Evolutionary conservation across 1,140 invertebrate species (phyloP), one percentile per base, ranked within the genome.

Genomic region (Drosophila bocqueti): DNA sequence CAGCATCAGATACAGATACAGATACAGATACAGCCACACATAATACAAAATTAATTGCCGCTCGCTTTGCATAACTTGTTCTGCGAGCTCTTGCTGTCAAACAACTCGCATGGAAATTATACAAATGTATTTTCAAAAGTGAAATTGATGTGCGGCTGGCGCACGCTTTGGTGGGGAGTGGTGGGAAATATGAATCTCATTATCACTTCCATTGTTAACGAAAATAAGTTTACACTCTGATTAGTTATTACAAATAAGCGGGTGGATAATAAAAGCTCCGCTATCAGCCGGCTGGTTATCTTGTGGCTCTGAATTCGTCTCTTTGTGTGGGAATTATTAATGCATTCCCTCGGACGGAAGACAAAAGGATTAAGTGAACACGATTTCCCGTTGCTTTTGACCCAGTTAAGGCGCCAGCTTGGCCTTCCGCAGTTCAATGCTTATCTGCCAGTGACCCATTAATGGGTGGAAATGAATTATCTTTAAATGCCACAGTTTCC

Each of bases 61-160:
- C 34, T 75, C 18, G 31, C 26, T 66, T 59, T 47, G 73, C 74
- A 76, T 76, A 76, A 76, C 74, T 40, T 52, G 74, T 76, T 76
- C 54, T 47, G 36, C 36, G 36, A 57, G 34, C 59, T 34, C 24
- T 49, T 18, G 55, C 72, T 61, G 46, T 43, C 55, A 40, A 50
- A 31, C 68, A 29, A 45, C 67, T 74, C 34, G 31, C 24, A 43
- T 74, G 71, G 31, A 73, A 74, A 74, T 74, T 50, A 68, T 68
- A 24, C 49, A 71, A 68, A 68, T 57, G 55, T 52, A 43, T 73
- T 74, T 61, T 34, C 55, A 50, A 74, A 73, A 60, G 31, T 61
- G 67, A 73, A 73, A 60, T 42, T 73, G 43, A 72, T 69, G 36
- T 71, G 34, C 43, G 43, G 40, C 26, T 58, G 50, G 24, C 21